Base-by-base conservation (phyloP, 2,797 vertebrate genomes). In the Darevskia mixta region DNA sequence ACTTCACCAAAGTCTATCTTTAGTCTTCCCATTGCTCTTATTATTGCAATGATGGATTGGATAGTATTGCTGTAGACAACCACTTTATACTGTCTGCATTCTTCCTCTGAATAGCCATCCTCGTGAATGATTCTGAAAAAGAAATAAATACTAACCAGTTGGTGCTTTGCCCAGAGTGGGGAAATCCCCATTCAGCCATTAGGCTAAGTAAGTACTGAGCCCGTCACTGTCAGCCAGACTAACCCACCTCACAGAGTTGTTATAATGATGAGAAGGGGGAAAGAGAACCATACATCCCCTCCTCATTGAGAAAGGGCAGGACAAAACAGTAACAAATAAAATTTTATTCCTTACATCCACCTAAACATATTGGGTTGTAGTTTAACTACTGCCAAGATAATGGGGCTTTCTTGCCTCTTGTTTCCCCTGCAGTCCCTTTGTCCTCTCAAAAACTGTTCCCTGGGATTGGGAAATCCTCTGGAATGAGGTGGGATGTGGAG, bases 61-160 rank as follows among this genome's bases (percentile, higher is more conserved):
- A 99, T 99, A 66, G 98, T 99, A 96, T 99, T 99, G 97, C 99
- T 99, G 97, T 98, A 99, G 92, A 99, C 99, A 87, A 99, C 99
- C 89, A 99, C 98, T 97, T 98, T 99, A 92, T 99, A 99, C 32
- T 99, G 98, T 91, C 98, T 98, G 94, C 99, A 99, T 94, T 99
- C 99, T 9, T 99, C 99, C 94, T 99, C 99, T 3, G 99, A 98
- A 96, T 99, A 99, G 78, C 99, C 99, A 45, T 99, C 98, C 93
- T 99, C 99, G 86, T 99, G 99, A 94, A 99, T 99, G 95, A 99
- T 99, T 96, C 99, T 99, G 95, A 81, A 91, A 97, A 94, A 94
- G 85, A 93, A 93, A 58, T 89, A 91, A 87, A 41, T 80, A 11
- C 4, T 91, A 90, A 92, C 3, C 45, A 58, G 41, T 66, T 41